Evolutionary conservation across 2,888 invertebrate species (phyloP).

Genomic region (Athalia cordata): DNA sequence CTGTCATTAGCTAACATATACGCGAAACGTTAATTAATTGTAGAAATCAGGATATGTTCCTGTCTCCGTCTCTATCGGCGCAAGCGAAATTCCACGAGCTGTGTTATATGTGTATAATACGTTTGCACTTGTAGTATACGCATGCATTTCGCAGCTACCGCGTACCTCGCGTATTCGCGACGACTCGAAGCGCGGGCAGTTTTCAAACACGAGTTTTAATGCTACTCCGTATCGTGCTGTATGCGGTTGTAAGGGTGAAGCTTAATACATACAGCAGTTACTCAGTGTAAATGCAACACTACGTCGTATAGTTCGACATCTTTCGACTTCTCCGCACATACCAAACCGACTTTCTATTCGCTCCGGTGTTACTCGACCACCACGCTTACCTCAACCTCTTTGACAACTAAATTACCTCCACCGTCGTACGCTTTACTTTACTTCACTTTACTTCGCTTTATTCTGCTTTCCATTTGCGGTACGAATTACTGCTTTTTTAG

Average conservation of each 20-base stretch:
- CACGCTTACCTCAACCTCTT: conserved; percentile 40
- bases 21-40: conserved; percentile 40
- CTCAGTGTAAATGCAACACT: not conserved
- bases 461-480: conserved; percentile 34
- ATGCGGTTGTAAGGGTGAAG: not conserved
- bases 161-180: too few relatives aligned
- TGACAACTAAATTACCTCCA: conserved; percentile 38
- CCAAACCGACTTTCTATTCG: conserved; percentile 35
- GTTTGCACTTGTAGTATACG: conserved; percentile 8
- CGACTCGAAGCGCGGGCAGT: too few relatives aligned
- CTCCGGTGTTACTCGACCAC: conserved; percentile 29
- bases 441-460: not conserved
- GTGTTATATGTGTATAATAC: not conserved
- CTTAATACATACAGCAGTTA: not conserved
- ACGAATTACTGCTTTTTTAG: conserved; percentile 4
- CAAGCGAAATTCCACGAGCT: conserved; percentile 4
- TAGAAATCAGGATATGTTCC: conserved; percentile 38
- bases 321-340: conserved; percentile 36
- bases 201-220: too few relatives aligned
- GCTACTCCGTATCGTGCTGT: too few relatives aligned
- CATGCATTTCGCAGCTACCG: not conserved
- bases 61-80: not conserved
- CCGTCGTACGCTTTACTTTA: conserved; percentile 1
- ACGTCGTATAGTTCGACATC: conserved; percentile 21
- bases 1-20: conserved; percentile 38